These are phyloP conservation scores for Etheostoma spectabile DNA, from an alignment of 2,113 vertebrate genomes.

Conservation along the genomic window DNA sequence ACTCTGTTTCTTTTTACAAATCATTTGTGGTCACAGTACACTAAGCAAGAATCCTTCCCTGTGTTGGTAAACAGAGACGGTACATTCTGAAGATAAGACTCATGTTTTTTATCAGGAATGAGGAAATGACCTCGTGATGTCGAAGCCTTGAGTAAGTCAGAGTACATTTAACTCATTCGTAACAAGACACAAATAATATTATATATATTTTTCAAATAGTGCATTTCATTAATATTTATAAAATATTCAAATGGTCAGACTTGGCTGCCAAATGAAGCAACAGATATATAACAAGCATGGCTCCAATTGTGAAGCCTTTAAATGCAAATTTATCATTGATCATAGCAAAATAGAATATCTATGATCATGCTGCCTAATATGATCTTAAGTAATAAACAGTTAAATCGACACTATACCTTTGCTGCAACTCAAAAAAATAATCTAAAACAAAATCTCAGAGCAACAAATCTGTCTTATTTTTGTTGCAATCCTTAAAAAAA, in stretches of 20 bases:
- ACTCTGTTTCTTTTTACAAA: constrained; percentile 32
- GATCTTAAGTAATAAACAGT: neutral
- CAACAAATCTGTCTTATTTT: neutral
- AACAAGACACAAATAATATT: too few species aligned
- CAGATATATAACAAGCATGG: constrained; percentile 50
- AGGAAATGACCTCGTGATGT: constrained; percentile 51
- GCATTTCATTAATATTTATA: constrained; percentile 14
- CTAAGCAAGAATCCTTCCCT: constrained; percentile 47
- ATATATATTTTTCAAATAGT: too few species aligned
- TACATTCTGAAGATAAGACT: constrained; percentile 46
- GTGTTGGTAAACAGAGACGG: constrained; percentile 63
- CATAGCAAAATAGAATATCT: neutral
- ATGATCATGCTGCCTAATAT: neutral
- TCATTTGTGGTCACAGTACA: constrained; percentile 43
- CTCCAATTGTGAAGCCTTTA: constrained; percentile 37
- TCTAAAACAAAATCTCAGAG: neutral
- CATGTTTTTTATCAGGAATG: constrained; percentile 21
- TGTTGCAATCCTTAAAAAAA: neutral
- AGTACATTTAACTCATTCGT: constrained; percentile 4
- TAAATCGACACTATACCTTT: neutral
- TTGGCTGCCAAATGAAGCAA: constrained; percentile 5
- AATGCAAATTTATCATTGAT: neutral
- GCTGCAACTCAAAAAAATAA: neutral
- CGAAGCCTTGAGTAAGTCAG: constrained; percentile 19
- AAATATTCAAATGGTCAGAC: neutral